Evolutionary conservation across 1,140 invertebrate species (phyloP).

Genomic region (Thaumatotibia leucotreta): DNA sequence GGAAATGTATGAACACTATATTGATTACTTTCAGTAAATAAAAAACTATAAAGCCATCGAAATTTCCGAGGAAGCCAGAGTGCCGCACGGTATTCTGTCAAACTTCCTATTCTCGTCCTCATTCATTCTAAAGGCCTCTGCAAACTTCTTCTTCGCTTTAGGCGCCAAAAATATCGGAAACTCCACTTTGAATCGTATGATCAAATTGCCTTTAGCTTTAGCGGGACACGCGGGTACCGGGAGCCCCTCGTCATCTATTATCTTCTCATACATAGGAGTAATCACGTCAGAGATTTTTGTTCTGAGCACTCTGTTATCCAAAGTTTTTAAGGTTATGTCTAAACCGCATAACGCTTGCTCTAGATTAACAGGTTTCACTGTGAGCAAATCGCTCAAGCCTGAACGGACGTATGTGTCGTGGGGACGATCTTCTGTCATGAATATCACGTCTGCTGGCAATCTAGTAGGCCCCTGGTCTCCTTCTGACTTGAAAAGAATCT

Average conservation of each 20-base stretch:
- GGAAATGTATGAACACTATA: too few species aligned
- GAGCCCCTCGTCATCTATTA: conserved; percentile 80
- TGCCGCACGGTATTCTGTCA: conserved; percentile 49
- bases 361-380: conserved; percentile 77
- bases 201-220: conserved; percentile 60
- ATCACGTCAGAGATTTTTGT: conserved; percentile 84
- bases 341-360: conserved; percentile 82
- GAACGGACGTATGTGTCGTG: conserved; percentile 87
- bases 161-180: conserved; percentile 61
- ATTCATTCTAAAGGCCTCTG: conserved; percentile 48
- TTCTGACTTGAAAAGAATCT: conserved; percentile 84
- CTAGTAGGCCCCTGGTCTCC: conserved; percentile 88
- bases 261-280: conserved; percentile 79
- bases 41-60: too few species aligned
- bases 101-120: conserved; percentile 55
- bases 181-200: conserved; percentile 48
- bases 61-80: conserved; percentile 25
- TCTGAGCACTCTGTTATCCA: conserved; percentile 82
- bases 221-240: conserved; percentile 72
- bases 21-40: too few species aligned
- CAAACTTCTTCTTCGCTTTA: conserved; percentile 50
- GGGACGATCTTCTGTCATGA: conserved; percentile 88
- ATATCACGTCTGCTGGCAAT: conserved; percentile 91
- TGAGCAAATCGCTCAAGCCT: conserved; percentile 82
- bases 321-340: conserved; percentile 79